phyloP scores from a whole-genome alignment of 2,113 vertebrate species.

The Mobula birostris region DNA sequence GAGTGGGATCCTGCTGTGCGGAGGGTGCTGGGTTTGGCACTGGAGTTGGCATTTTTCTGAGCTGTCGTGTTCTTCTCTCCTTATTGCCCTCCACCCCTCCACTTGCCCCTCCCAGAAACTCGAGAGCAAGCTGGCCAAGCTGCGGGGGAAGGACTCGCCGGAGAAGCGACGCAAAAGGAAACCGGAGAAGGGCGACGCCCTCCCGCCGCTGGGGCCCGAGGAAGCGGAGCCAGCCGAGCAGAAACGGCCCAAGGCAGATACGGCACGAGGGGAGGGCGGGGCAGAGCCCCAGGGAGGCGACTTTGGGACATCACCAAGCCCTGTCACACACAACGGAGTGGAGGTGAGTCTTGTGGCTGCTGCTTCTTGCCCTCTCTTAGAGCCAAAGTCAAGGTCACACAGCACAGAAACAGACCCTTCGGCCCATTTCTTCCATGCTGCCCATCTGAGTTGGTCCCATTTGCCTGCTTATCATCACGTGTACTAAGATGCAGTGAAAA shows the following conservation, averaged over 20 bases:
- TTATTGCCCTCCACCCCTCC: too few relatives aligned
- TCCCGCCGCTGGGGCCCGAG: neutral
- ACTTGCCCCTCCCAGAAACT: neutral
- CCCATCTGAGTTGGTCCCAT: too few relatives aligned
- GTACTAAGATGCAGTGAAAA: too few relatives aligned
- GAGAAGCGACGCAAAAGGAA: slow-evolving; percentile 34
- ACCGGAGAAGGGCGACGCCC: neutral
- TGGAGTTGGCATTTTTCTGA: too few relatives aligned
- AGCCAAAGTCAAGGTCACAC: too few relatives aligned
- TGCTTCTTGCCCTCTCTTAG: too few relatives aligned
- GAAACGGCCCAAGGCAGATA: neutral
- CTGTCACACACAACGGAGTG: slow-evolving; percentile 29
- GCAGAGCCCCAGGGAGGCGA: neutral
- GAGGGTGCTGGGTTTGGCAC: too few relatives aligned
- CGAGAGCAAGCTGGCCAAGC: slow-evolving; percentile 1
- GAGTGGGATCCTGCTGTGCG: too few relatives aligned
- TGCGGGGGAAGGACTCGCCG: neutral
- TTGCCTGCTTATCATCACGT: too few relatives aligned
- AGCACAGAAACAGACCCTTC: too few relatives aligned
- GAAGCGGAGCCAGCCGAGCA: neutral
- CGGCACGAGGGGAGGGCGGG: neutral
- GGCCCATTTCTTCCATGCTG: too few relatives aligned
- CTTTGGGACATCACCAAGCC: neutral
- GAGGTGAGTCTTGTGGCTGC: neutral
- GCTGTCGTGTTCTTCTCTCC: too few relatives aligned